phyloP scores from a whole-genome alignment of 2,797 vertebrate genomes.

The Parauchenoglanis ngamensis region DNA sequence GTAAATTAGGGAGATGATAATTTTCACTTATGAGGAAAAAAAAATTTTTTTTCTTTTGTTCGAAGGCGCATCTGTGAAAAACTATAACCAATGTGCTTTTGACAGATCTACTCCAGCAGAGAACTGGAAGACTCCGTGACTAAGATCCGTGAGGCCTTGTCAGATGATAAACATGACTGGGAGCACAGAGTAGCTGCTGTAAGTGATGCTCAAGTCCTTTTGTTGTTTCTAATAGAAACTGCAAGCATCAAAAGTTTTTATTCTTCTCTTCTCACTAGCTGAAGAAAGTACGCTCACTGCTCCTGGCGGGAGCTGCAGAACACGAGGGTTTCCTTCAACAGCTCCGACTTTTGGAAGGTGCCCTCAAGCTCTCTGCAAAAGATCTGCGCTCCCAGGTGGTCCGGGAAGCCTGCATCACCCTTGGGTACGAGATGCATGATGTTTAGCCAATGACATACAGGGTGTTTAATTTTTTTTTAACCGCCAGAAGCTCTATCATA shows the following conservation, averaged over 20 bases:
- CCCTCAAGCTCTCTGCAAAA: slow-evolving; percentile 94
- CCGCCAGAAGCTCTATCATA: background rate
- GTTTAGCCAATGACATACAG: background rate
- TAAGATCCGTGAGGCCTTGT: slow-evolving; percentile 92
- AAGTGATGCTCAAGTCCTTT: slow-evolving; percentile 61
- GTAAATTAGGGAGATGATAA: no score
- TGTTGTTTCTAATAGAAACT: background rate
- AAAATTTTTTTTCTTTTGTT: background rate
- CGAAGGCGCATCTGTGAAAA: no score
- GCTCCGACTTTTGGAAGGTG: slow-evolving; percentile 88
- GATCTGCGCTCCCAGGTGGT: slow-evolving; percentile 97
- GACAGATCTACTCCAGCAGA: slow-evolving; percentile 91
- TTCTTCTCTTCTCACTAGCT: slow-evolving; percentile 71
- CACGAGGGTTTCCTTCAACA: slow-evolving; percentile 93
- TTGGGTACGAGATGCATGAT: slow-evolving; percentile 79
- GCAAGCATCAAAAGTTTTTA: background rate
- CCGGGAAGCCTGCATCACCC: slow-evolving; percentile 94
- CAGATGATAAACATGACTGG: slow-evolving; percentile 98
- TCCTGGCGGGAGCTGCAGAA: slow-evolving; percentile 89
- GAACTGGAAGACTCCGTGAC: slow-evolving; percentile 93
- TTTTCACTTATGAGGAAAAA: background rate
- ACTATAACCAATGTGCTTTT: slow-evolving; percentile 14
- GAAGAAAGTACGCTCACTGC: slow-evolving; percentile 92
- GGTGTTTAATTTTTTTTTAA: background rate
- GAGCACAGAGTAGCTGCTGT: slow-evolving; percentile 93